Evolutionary conservation across 2,888 invertebrate species (phyloP).

Genomic region (Megamerina dolium): DNA sequence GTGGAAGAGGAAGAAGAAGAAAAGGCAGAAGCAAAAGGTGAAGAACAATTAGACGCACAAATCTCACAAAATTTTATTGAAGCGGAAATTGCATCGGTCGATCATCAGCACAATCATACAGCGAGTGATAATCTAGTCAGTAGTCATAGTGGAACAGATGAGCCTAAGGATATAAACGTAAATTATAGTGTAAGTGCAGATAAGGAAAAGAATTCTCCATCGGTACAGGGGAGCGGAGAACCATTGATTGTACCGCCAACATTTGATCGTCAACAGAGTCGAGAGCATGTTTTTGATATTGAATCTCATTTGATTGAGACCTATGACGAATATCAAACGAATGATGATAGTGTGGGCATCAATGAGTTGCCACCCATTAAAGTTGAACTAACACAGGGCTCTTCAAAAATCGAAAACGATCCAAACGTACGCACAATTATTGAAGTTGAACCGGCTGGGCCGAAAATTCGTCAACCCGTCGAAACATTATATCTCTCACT

Average conservation of each 20-base stretch:
- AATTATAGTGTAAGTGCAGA: no score
- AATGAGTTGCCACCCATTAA: conserved; percentile 40
- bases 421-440: conserved; percentile 35
- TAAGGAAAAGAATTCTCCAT: conserved; percentile 9
- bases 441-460: conserved; percentile 43
- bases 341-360: conserved; percentile 39
- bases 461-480: conserved; percentile 33
- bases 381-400: conserved; percentile 37
- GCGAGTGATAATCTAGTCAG: conserved; percentile 30
- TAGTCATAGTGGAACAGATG: conserved; percentile 23
- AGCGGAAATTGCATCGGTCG: neutral
- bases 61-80: no score
- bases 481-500: conserved; percentile 26
- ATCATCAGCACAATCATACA: neutral
- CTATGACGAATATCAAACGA: conserved; percentile 31
- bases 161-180: no score
- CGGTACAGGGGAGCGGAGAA: neutral
- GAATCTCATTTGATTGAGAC: conserved; percentile 48
- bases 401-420: conserved; percentile 38
- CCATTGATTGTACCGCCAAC: neutral
- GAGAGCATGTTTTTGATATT: conserved; percentile 35
- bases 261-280: conserved; percentile 1
- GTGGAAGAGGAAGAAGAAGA: neutral
- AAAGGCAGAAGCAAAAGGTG: neutral
- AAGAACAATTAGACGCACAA: neutral